Evolutionary conservation across 1,140 invertebrate genomes (phyloP).

Genomic region (Pogonomyrmex barbatus): DNA sequence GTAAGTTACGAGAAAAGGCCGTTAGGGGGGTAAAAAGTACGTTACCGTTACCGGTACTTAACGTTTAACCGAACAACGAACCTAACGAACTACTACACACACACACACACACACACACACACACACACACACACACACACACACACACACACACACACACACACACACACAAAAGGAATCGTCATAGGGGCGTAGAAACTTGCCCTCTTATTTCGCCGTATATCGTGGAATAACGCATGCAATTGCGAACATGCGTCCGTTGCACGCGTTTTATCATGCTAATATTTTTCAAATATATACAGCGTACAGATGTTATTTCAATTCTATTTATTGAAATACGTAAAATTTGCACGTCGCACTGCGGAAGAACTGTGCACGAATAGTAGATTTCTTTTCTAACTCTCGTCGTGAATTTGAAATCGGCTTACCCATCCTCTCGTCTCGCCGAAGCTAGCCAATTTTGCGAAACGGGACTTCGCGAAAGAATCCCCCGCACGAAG

Average conservation of each 20-base stretch:
- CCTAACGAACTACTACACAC: too few species aligned
- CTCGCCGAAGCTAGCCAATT: conserved; percentile 58
- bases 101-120: too few species aligned
- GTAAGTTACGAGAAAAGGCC: too few species aligned
- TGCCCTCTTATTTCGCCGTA: not conserved
- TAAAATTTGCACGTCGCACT: not conserved
- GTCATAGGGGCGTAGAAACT: conserved; percentile 35
- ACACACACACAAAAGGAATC: not conserved
- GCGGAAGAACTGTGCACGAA: not conserved
- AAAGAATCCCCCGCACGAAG: conserved; percentile 41
- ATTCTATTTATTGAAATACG: conserved; percentile 1
- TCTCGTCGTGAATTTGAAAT: conserved; percentile 38
- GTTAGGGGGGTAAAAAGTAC: too few species aligned
- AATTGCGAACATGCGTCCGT: conserved; percentile 19
- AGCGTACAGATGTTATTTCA: not conserved
- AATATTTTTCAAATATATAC: not conserved
- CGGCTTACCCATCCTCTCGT: conserved; percentile 47
- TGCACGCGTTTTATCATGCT: not conserved
- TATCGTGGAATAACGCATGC: not conserved
- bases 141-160: too few species aligned
- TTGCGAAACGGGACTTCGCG: conserved; percentile 57
- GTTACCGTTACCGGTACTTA: too few species aligned
- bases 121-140: too few species aligned
- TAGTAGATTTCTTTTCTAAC: conserved; percentile 45
- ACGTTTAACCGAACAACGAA: too few species aligned